Evolutionary conservation across 1,140 invertebrate species (phyloP).

Genomic region (Neomicropteryx cornuta): DNA sequence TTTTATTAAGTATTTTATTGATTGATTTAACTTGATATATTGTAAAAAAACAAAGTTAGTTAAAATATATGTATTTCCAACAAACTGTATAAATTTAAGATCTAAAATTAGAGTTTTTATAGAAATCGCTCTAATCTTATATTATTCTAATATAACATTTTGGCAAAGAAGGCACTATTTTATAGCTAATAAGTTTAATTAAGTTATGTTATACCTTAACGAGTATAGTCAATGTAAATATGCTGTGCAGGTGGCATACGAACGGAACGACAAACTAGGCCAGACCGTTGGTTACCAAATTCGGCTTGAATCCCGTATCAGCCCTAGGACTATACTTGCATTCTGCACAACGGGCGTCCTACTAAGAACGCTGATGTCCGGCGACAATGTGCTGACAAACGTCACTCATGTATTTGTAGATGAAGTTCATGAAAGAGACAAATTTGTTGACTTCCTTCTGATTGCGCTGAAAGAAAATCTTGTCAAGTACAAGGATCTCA

Average conservation of each 20-base stretch:
- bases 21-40: too few relatives aligned
- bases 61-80: too few relatives aligned
- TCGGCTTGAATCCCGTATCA: conserved; percentile 70
- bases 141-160: too few relatives aligned
- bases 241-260: conserved; percentile 58
- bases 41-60: too few relatives aligned
- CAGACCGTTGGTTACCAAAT: conserved; percentile 92
- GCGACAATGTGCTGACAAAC: conserved; percentile 41
- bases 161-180: too few relatives aligned
- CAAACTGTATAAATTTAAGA: too few relatives aligned
- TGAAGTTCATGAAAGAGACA: conserved; percentile 91
- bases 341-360: conserved; percentile 91
- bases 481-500: conserved; percentile 57
- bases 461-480: conserved; percentile 73
- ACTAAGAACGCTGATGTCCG: conserved; percentile 72
- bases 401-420: conserved; percentile 86
- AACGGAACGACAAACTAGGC: conserved; percentile 78
- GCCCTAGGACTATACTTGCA: conserved; percentile 69
- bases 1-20: too few relatives aligned
- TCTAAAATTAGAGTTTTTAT: too few relatives aligned
- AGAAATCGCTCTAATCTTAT: too few relatives aligned
- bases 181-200: too few relatives aligned
- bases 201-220: too few relatives aligned
- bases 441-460: conserved; percentile 86
- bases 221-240: too few relatives aligned